Conservation (phyloP, 2,888 invertebrate genomes). For the Crocallis elinguaria region DNA sequence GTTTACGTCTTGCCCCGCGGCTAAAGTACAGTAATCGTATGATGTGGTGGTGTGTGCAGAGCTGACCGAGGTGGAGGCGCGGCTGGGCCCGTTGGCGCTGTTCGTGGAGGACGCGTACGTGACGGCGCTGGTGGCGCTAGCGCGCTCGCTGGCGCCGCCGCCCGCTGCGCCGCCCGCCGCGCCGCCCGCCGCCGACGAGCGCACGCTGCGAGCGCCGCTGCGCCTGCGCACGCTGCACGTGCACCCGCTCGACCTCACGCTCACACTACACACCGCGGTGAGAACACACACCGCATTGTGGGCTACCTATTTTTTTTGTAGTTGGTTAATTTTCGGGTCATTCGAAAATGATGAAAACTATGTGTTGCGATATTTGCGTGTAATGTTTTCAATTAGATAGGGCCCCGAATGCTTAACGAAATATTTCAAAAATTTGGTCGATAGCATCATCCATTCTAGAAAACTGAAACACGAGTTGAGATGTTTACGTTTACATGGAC, state of each 20-base stretch:
- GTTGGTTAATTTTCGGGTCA: too few relatives aligned
- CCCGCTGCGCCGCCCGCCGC: slow-evolving; percentile 71
- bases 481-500: too few relatives aligned
- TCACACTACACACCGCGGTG: slow-evolving; percentile 93
- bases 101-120: slow-evolving; percentile 92
- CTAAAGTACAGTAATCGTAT: too few relatives aligned
- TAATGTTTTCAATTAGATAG: too few relatives aligned
- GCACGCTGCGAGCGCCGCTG: slow-evolving; percentile 64
- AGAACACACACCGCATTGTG: slow-evolving; percentile 42
- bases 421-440: too few relatives aligned
- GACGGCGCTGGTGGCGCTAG: slow-evolving; percentile 84
- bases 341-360: background rate
- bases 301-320: background rate
- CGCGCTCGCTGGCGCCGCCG: slow-evolving; percentile 53
- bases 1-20: too few relatives aligned
- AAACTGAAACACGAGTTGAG: too few relatives aligned
- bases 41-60: too few relatives aligned
- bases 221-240: slow-evolving; percentile 83
- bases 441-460: too few relatives aligned
- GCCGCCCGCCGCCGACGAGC: slow-evolving; percentile 43
- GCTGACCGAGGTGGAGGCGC: slow-evolving; percentile 83
- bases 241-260: slow-evolving; percentile 89
- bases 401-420: too few relatives aligned
- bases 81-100: slow-evolving; percentile 87
- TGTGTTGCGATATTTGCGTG: too few relatives aligned